phyloP scores from a whole-genome alignment of 2,113 vertebrate genomes.

The Caranx ignobilis region DNA sequence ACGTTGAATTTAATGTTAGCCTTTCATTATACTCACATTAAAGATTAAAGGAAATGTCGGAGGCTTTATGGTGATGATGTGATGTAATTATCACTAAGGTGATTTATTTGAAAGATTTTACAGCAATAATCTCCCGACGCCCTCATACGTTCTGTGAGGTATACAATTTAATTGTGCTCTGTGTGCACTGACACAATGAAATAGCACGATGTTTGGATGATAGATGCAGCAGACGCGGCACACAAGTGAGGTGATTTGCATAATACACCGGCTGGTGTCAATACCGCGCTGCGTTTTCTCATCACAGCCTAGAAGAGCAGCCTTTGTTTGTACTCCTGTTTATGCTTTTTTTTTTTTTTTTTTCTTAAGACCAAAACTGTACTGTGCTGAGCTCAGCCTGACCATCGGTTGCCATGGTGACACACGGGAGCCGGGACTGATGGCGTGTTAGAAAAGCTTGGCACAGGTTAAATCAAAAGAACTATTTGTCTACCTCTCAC shows the following conservation, averaged over 20 bases:
- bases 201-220: slow-evolving; percentile 45
- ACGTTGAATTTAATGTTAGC: slow-evolving; percentile 65
- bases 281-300: slow-evolving; percentile 2
- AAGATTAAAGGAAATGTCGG: slow-evolving; percentile 75
- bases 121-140: slow-evolving; percentile 58
- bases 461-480: slow-evolving; percentile 58
- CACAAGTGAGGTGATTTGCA: slow-evolving; percentile 49
- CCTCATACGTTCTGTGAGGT: slow-evolving; percentile 48
- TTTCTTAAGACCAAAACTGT: slow-evolving; percentile 52
- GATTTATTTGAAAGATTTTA: slow-evolving; percentile 72
- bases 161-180: slow-evolving; percentile 50
- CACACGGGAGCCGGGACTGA: slow-evolving; percentile 40
- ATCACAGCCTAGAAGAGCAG: slow-evolving; percentile 40
- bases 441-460: slow-evolving; percentile 40
- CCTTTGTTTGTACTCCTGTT: slow-evolving; percentile 58
- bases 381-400: slow-evolving; percentile 55
- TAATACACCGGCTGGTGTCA: slow-evolving; percentile 43
- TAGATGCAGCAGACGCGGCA: slow-evolving; percentile 40
- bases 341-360: slow-evolving; percentile 6
- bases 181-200: slow-evolving; percentile 29
- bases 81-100: slow-evolving; percentile 70
- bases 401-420: slow-evolving; percentile 78
- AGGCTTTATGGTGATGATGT: slow-evolving; percentile 57
- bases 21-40: slow-evolving; percentile 71
- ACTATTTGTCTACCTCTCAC: slow-evolving; percentile 39